Evolutionary conservation across 2,888 invertebrate species (phyloP), one percentile per base, ranked within the genome.

Genomic region (Eretmocerus hayati): DNA sequence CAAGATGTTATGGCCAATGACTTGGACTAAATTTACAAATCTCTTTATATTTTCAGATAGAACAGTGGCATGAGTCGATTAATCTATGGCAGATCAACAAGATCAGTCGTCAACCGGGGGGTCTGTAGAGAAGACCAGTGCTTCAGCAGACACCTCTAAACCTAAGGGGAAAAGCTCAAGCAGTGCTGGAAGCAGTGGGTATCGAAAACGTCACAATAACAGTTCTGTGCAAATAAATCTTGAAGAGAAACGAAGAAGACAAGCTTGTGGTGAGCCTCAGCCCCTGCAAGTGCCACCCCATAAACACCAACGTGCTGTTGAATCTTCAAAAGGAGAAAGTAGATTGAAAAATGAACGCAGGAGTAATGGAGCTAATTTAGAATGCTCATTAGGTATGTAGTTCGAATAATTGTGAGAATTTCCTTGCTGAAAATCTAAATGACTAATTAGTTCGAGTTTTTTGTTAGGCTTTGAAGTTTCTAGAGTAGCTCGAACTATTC

Each of bases 81-180:
- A 71, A 71, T 71, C 71, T 71, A 71, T 71, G 71, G 71, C 71
- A 71, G 71, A 71, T 71, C 71, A 71, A 71, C 71, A 71, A 71
- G 71, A 71, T 71, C 71, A 71, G 64, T 71, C 61, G 66, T 71
- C 62, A 65, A 69, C 71, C 65, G 71, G 71, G 71, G 71, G 71
- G 71, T 70, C 70, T 71, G 71, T 71, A 69, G 71, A 71, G 71
- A 70, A 69, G 71, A 65, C 68, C 65, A 70, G 63, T 64, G 66
- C 70, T 71, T 69, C 67, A 65, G 66, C 71, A 64, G 70, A 69
- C 64, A 65, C 69, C 71, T 70, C 71, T 70, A 71, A 71, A 55
- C 48, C 58, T 53, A 63, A 67, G 60, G 69, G 65, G 62, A 67
- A 69, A 58, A 59, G 63, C 58, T 65, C 60, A 46, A 60, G 62